A percentile compares a stretch with the other conserved stretches of the same genome.
phyloP scores from a whole-genome alignment of 2,888 invertebrate genomes.

The Metellina segmentata region DNA sequence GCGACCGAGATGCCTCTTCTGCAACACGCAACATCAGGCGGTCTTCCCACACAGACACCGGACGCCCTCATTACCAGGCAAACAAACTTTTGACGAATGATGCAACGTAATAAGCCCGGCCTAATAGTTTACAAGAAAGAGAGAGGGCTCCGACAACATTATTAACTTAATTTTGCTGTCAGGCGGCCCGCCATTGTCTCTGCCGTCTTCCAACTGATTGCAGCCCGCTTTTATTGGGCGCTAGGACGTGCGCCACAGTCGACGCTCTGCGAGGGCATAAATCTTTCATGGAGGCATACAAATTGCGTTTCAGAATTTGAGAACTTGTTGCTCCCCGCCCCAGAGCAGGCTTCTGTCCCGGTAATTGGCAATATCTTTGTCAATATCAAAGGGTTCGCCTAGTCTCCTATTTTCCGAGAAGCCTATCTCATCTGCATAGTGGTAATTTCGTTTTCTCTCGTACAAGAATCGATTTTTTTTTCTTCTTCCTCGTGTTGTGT shows the following conservation, averaged over 20 bases:
- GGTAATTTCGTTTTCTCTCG: conserved; percentile 74
- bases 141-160: conserved; percentile 59
- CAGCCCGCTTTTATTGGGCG: conserved; percentile 72
- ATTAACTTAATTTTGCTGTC: conserved; percentile 77
- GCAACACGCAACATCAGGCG: conserved; percentile 58
- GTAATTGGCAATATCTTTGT: conserved; percentile 77
- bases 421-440: conserved; percentile 75
- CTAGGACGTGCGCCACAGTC: conserved; percentile 61
- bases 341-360: conserved; percentile 26
- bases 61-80: conserved; percentile 70
- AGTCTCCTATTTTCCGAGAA: background rate
- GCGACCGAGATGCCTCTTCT: conserved; percentile 29
- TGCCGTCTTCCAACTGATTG: conserved; percentile 50
- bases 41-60: conserved; percentile 66
- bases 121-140: conserved; percentile 70
- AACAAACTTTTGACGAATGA: conserved; percentile 77
- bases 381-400: conserved; percentile 64
- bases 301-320: conserved; percentile 77
- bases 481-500: background rate
- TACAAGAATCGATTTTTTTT: conserved; percentile 63
- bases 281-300: conserved; percentile 76
- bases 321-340: conserved; percentile 73
- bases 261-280: conserved; percentile 60
- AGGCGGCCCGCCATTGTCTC: conserved; percentile 63
- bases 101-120: conserved; percentile 68